Evolutionary conservation across 2,113 vertebrate species (phyloP).

Genomic region (Galbula dea): DNA sequence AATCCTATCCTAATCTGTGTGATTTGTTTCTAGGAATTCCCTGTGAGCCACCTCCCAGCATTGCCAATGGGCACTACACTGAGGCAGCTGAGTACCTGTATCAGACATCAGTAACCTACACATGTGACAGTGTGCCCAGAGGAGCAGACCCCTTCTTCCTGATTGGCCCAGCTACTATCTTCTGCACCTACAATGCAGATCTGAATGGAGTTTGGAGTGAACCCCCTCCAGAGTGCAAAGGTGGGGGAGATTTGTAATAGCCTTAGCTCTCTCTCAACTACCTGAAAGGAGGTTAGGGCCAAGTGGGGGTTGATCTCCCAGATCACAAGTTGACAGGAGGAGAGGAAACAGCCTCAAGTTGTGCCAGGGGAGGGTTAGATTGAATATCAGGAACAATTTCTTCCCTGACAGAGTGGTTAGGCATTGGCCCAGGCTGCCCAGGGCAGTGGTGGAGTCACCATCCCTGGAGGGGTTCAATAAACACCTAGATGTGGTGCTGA

Average conservation of each 20-base stretch:
- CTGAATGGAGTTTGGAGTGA: constrained; percentile 40
- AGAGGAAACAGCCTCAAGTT: too few relatives aligned
- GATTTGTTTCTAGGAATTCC: constrained; percentile 2
- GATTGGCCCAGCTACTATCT: background rate
- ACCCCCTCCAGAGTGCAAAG: constrained; percentile 59
- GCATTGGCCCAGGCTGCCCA: too few relatives aligned
- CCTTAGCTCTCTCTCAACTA: too few relatives aligned
- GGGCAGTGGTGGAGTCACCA: too few relatives aligned
- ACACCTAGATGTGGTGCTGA: too few relatives aligned
- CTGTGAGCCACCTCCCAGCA: constrained; percentile 49
- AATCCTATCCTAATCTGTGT: background rate
- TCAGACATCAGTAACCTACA: constrained; percentile 41
- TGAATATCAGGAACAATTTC: too few relatives aligned
- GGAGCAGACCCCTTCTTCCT: constrained; percentile 7
- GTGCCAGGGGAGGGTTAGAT: too few relatives aligned
- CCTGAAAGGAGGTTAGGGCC: too few relatives aligned
- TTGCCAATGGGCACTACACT: background rate
- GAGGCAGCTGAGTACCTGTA: background rate
- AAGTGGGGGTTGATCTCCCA: too few relatives aligned
- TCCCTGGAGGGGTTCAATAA: too few relatives aligned
- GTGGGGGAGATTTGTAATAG: constrained; percentile 9
- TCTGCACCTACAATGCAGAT: background rate
- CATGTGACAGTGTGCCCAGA: background rate
- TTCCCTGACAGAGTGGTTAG: too few relatives aligned
- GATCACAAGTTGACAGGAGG: too few relatives aligned